Conservation (phyloP, 2,888 invertebrate genomes). For the Neoascia interrupta region DNA sequence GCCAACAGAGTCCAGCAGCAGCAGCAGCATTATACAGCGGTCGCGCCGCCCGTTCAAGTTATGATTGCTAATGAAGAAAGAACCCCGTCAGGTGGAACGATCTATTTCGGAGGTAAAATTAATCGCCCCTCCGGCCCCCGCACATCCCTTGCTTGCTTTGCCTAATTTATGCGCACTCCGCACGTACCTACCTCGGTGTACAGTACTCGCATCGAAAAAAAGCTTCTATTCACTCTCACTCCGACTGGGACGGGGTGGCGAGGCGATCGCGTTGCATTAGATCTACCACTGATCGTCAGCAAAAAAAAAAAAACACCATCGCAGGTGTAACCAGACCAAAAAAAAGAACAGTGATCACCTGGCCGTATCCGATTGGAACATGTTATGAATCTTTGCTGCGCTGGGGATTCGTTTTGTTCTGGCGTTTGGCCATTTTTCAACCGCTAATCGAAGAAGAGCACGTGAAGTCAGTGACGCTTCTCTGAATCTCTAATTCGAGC, state of each 20-base stretch:
- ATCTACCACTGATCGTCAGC: slow-evolving; percentile 31
- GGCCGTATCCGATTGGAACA: slow-evolving; percentile 61
- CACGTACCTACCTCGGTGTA: slow-evolving; percentile 7
- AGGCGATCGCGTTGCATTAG: slow-evolving; percentile 12
- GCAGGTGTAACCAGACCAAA: slow-evolving; percentile 26
- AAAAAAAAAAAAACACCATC: too few species aligned
- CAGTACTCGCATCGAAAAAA: slow-evolving; percentile 48
- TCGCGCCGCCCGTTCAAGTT: slow-evolving; percentile 34
- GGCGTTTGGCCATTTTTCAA: background rate
- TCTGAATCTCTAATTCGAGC: slow-evolving; percentile 14
- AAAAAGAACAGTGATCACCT: slow-evolving; percentile 48
- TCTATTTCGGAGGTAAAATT: slow-evolving; percentile 58
- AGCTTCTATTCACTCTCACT: slow-evolving; percentile 64
- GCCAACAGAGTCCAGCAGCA: background rate
- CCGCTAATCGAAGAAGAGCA: slow-evolving; percentile 46
- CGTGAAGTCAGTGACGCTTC: slow-evolving; percentile 42
- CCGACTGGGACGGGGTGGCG: background rate
- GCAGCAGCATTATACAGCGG: background rate
- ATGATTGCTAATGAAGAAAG: slow-evolving; percentile 65
- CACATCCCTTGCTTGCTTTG: slow-evolving; percentile 2
- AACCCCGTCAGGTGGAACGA: slow-evolving; percentile 56
- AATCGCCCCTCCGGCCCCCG: slow-evolving; percentile 23
- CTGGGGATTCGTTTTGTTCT: slow-evolving; percentile 34
- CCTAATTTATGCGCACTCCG: slow-evolving; percentile 55
- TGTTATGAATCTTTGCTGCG: slow-evolving; percentile 43